Conservation (phyloP, 23 tunicate species). For the Botrylloides violaceus region DNA sequence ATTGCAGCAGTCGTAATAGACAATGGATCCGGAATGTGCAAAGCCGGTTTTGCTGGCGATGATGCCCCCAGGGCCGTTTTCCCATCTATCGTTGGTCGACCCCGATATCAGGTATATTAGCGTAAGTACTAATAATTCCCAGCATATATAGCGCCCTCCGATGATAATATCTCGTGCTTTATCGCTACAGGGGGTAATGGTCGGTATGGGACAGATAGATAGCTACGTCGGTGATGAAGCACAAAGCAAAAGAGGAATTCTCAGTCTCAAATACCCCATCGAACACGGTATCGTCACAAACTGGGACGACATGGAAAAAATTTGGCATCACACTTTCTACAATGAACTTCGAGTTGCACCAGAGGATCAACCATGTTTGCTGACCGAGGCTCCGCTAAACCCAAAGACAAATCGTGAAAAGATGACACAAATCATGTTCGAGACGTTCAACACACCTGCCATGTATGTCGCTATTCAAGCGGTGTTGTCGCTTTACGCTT, state of each 20-base stretch:
- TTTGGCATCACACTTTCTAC: not conserved
- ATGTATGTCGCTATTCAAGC: constrained; percentile 11
- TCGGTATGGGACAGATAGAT: constrained; percentile 98
- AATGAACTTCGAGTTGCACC: constrained; percentile 67
- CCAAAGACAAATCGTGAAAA: constrained; percentile 23
- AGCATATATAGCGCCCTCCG: not conserved
- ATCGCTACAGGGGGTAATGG: constrained; percentile 90
- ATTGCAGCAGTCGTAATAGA: constrained; percentile 93
- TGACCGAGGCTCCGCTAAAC: constrained; percentile 94
- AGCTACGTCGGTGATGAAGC: constrained; percentile 52
- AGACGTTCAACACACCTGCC: not conserved
- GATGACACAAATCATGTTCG: not conserved
- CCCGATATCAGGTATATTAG: constrained; percentile 75
- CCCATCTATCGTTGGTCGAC: constrained; percentile 95
- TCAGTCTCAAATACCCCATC: not conserved
- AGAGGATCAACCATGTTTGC: constrained; percentile 94
- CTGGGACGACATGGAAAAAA: not conserved
- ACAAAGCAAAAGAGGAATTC: constrained; percentile 94
- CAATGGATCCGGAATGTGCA: constrained; percentile 98
- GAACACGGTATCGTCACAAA: not conserved
- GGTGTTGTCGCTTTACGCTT: constrained; percentile 22
- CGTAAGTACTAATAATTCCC: not conserved
- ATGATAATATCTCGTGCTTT: not conserved
- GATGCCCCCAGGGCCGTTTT: constrained; percentile 95
- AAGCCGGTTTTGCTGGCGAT: constrained; percentile 97